Evolutionary conservation across 2,888 invertebrate genomes (phyloP), one percentile per base, ranked within the genome.

Genomic region (Auanema freiburgensis): DNA sequence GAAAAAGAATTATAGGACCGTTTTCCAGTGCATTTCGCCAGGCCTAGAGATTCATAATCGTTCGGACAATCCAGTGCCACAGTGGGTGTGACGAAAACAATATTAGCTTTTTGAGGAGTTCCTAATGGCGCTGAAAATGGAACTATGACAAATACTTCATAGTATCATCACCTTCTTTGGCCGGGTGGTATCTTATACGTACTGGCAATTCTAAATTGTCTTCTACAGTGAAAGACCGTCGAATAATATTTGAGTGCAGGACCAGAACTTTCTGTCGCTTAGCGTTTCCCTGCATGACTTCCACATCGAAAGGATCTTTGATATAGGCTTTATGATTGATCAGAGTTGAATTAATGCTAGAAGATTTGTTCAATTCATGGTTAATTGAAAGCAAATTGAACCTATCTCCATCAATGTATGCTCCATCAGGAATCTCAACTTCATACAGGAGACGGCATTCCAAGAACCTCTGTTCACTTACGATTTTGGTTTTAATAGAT

Each of bases 371-470:
- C 23, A 16, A 40, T 42, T 3, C 33, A 40, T 52, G 52, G 8
- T 23, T n/a, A 21, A 56, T 41, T 2, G 18, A 52, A n/a, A n/a
- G 12, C 23, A 18, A 25, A 49, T 41, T 21, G 16, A 5, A 62
- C 62, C 23, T 57, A 44, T 62, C 57, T 14, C 50, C 33, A 21
- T 62, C 62, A 21, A 62, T 51, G 43, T 62, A 62, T 10, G 62
- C 62, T 40, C 62, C 62, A 14, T 50, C 42, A 11, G 62, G 56
- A 12, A 62, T 33, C 4, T 44, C 42, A 2, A 62, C 11, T 21
- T 57, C 57, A 40, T 62, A 62, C 18, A 62, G 56, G 12, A 62
- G 33, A 12, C 62, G 49, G 46, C 62, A 62, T 16, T 62, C 62
- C 11, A 42, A 41, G 16, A 62, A 62, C 49, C 62, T 52, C 10